Percentiles rank a stretch among this genome's conserved stretches.
Evolutionary conservation across 2,113 vertebrate genomes (phyloP).

Genomic region (Menura novaehollandiae): DNA sequence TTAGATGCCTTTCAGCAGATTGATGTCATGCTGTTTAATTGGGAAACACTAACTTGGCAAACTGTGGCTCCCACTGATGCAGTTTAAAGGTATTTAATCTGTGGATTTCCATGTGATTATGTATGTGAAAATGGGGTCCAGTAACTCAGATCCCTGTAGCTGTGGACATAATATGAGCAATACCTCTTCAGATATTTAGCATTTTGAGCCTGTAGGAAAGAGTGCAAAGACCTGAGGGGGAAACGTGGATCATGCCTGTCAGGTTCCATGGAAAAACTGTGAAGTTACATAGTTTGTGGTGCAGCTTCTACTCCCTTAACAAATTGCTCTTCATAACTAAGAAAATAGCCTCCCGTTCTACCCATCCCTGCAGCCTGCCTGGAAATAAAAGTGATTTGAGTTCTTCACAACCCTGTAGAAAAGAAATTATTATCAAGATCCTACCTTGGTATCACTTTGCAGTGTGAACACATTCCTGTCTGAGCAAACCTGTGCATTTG

Average conservation of each 20-base stretch:
- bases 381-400: not conserved
- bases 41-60: not conserved
- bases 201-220: not conserved
- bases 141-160: not conserved
- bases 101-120: not conserved
- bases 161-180: not conserved
- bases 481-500: not conserved
- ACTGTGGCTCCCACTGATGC: not conserved
- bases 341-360: not conserved
- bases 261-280: not conserved
- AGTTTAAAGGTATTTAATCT: not conserved
- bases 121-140: not conserved
- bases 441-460: not conserved
- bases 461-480: not conserved
- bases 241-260: not conserved
- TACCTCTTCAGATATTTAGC: not conserved
- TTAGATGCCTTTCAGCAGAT: not conserved
- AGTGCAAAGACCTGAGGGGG: not conserved
- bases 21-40: not conserved
- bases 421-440: not conserved
- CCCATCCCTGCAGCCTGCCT: not conserved
- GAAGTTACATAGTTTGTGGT: not conserved
- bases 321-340: not conserved
- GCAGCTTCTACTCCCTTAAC: not conserved
- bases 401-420: not conserved